Evolutionary conservation across 2,888 invertebrate genomes (phyloP).

Genomic region (Ferdinandea cuprea): DNA sequence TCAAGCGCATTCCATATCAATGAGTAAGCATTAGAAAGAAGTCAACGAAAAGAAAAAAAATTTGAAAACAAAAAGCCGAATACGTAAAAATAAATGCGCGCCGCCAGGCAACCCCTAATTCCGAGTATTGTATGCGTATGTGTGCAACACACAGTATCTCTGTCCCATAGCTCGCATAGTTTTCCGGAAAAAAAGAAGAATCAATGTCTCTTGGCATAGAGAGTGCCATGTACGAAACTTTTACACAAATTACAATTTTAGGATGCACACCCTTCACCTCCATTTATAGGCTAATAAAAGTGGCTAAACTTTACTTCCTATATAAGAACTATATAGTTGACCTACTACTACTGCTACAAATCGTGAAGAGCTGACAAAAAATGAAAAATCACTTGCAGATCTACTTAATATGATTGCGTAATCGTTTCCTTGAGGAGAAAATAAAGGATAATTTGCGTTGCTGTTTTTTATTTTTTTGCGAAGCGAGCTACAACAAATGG

Average conservation of each 20-base stretch:
- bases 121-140: constrained; percentile 14
- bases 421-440: constrained; percentile 40
- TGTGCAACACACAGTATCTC: neutral
- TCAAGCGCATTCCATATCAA: constrained; percentile 68
- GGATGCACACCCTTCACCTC: constrained; percentile 28
- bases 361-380: constrained; percentile 19
- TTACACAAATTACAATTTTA: constrained; percentile 13
- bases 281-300: neutral
- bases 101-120: constrained; percentile 41
- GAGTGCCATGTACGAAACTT: neutral
- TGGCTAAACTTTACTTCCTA: neutral
- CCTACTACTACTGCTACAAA: constrained; percentile 53
- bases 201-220: constrained; percentile 23
- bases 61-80: constrained; percentile 1
- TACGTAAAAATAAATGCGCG: constrained; percentile 25
- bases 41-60: constrained; percentile 16
- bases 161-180: constrained; percentile 1
- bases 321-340: constrained; percentile 39
- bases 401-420: constrained; percentile 49
- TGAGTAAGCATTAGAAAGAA: constrained; percentile 58
- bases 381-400: constrained; percentile 29
- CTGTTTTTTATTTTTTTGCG: too few species aligned
- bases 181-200: constrained; percentile 14
- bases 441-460: constrained; percentile 28
- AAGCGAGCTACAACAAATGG: neutral